Evolutionary conservation across 2,888 invertebrate species (phyloP).

Genomic region (Salticus scenicus): DNA sequence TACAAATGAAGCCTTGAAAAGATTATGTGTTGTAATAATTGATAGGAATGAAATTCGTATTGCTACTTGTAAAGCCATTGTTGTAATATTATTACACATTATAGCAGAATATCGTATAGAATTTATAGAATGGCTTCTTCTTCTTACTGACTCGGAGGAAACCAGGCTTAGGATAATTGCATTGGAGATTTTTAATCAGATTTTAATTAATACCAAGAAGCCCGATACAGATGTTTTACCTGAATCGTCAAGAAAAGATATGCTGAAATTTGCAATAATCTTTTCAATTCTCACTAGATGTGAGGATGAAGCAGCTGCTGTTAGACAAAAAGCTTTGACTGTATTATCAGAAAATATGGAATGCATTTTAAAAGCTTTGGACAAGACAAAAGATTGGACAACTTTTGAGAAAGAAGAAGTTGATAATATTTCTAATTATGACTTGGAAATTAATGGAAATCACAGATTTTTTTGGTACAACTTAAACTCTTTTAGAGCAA

Average conservation of each 20-base stretch:
- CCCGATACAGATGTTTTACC: not conserved
- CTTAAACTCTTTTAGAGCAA: slow-evolving; percentile 73
- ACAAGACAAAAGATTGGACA: slow-evolving; percentile 70
- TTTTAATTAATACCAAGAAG: too few relatives aligned
- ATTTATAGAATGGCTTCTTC: slow-evolving; percentile 36
- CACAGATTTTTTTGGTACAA: slow-evolving; percentile 73
- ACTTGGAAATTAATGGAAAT: slow-evolving; percentile 37
- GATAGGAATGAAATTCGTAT: slow-evolving; percentile 35
- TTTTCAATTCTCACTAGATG: slow-evolving; percentile 79
- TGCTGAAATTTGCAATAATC: slow-evolving; percentile 76
- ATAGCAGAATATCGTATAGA: not conserved
- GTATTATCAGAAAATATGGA: slow-evolving; percentile 78
- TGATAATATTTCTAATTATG: slow-evolving; percentile 26
- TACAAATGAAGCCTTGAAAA: slow-evolving; percentile 23
- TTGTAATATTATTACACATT: slow-evolving; percentile 10
- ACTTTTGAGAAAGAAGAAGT: slow-evolving; percentile 29
- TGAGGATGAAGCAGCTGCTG: slow-evolving; percentile 79
- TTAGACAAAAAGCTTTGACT: slow-evolving; percentile 81
- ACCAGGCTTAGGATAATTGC: too few relatives aligned
- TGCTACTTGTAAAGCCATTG: slow-evolving; percentile 3
- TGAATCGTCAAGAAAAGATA: not conserved
- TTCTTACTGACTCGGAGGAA: too few relatives aligned
- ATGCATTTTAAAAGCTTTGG: slow-evolving; percentile 71
- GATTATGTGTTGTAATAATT: slow-evolving; percentile 26
- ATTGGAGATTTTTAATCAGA: too few relatives aligned